These are phyloP conservation scores for Ladona fulva DNA, from an alignment of 1,140 invertebrate species.

Conservation along the genomic window DNA sequence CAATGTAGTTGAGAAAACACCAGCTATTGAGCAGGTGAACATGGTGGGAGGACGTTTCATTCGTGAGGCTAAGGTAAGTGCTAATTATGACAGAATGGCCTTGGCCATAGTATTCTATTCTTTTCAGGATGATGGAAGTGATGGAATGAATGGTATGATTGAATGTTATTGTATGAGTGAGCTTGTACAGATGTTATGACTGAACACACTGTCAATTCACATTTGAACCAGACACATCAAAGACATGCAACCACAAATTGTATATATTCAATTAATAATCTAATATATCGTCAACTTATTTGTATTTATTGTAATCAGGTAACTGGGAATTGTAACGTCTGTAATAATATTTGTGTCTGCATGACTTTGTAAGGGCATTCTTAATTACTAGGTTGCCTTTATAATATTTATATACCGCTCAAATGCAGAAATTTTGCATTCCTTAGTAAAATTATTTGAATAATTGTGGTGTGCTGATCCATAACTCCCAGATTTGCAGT, in stretches of 20 bases:
- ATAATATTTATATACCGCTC: background rate
- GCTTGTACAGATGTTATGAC: background rate
- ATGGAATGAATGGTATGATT: background rate
- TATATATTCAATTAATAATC: background rate
- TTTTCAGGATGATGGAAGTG: background rate
- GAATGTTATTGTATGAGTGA: background rate
- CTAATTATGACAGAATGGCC: background rate
- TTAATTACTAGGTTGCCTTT: background rate
- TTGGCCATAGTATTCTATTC: background rate
- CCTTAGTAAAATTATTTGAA: background rate
- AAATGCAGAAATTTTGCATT: background rate
- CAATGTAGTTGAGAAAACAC: slow-evolving; percentile 77
- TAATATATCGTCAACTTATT: background rate
- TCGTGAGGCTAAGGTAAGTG: slow-evolving; percentile 92
- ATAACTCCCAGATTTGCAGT: background rate
- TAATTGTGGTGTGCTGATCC: background rate
- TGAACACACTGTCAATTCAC: background rate
- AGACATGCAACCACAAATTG: background rate
- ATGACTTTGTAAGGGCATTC: background rate
- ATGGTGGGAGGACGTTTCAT: slow-evolving; percentile 90
- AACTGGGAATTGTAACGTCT: slow-evolving; percentile 4
- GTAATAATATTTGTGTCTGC: background rate
- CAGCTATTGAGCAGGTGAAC: slow-evolving; percentile 91
- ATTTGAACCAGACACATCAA: background rate
- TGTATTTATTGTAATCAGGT: background rate